Evolutionary conservation across 2,113 vertebrate genomes (phyloP).

Genomic region (Acanthochromis polyacanthus): DNA sequence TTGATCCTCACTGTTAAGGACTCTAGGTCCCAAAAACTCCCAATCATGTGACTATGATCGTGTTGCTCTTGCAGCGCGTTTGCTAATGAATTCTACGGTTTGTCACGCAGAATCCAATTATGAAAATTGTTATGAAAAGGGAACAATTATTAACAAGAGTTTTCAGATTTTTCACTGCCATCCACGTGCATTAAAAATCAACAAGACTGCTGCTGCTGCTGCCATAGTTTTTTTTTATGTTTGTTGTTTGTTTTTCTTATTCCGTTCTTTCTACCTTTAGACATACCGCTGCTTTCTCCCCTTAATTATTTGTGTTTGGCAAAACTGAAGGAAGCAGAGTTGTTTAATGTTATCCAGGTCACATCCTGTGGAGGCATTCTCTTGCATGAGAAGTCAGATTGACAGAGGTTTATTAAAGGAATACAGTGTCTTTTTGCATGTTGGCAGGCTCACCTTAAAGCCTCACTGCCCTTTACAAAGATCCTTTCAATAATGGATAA

Average conservation of each 20-base stretch:
- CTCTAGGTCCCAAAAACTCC: slow-evolving; percentile 45
- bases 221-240: not conserved
- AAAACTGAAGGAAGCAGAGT: slow-evolving; percentile 1
- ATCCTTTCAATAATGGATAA: slow-evolving; percentile 70
- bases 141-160: not conserved
- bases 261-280: not conserved
- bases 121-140: slow-evolving; percentile 12
- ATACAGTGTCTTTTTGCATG: slow-evolving; percentile 62
- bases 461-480: slow-evolving; percentile 62
- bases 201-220: not conserved
- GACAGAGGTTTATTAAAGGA: slow-evolving; percentile 55
- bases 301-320: slow-evolving; percentile 42
- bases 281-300: not conserved
- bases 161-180: not conserved
- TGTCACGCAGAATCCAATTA: not conserved
- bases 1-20: slow-evolving; percentile 64
- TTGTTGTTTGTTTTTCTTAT: not conserved
- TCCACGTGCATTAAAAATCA: slow-evolving; percentile 11
- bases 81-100: slow-evolving; percentile 44
- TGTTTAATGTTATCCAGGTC: slow-evolving; percentile 45
- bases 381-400: slow-evolving; percentile 43
- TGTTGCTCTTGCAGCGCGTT: slow-evolving; percentile 29
- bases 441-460: slow-evolving; percentile 60
- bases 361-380: slow-evolving; percentile 30
- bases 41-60: slow-evolving; percentile 42